Base-by-base conservation (phyloP, 2,797 vertebrate species). In the Acipenser transmontanus region DNA sequence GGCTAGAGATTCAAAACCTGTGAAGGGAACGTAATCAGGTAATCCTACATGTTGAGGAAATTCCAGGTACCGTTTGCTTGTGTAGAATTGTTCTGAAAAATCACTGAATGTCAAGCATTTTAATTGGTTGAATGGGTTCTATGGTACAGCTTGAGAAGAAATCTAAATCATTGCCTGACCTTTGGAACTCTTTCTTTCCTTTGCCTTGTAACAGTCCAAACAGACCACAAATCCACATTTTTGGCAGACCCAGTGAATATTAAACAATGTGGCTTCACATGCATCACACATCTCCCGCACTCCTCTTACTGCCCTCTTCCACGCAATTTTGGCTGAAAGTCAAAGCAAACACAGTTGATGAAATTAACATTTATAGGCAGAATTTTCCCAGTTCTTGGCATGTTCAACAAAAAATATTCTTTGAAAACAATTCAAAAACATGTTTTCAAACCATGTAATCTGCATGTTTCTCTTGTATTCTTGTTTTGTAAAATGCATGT, bases 161-260 rank as follows among this genome's bases (percentile, higher is more conserved):
- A 70, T 65, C 69, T 34, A 71, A 70, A 49, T 59, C 72, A 65
- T 48, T 49, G 67, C 88, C 95, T 81, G 73, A 98, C 97, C 96
- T 96, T 96, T 95, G 72, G 94, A 96, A 81, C 89, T 97, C 82
- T 94, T 96, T 72, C 91, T 95, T 82, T 99, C 97, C 82, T 97
- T 99, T 76, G 95, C 96, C 82, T 96, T 97, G 81, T 98, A 99
- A 87, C 97, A 99, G 83, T 99, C 96, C 68, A 98, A 82, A 82
- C 97, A 99, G 77, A 99, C 97, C 69, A 99, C 97, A 80, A 99
- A 99, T 81, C 97, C 97, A 80, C 97, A 99, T 81, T 99, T 99
- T 80, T 98, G 96, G 91, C 97, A 99, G 75, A 99, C 97, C 97
- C 97, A 99, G 7, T 99, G 97, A 78, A 99, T 94, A 84, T 99